phyloP scores from a whole-genome alignment of 2,113 vertebrate species.

The Macquaria australasica region DNA sequence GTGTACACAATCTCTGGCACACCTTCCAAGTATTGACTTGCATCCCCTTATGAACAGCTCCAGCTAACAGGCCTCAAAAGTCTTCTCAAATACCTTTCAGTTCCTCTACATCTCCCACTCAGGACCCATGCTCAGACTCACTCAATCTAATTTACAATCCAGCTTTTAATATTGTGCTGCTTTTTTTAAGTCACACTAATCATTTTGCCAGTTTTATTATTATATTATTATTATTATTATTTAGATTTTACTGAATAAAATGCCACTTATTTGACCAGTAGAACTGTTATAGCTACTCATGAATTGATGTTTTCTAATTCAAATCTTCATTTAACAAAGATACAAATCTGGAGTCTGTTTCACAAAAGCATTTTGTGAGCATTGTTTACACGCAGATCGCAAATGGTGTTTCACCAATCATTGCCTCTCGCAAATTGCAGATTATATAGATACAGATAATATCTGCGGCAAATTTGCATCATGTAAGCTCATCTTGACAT shows the following conservation, averaged over 20 bases:
- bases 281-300: too few species aligned
- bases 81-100: slow-evolving; percentile 6
- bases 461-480: background rate
- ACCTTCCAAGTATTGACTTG: slow-evolving; percentile 6
- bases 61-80: background rate
- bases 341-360: background rate
- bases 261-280: too few species aligned
- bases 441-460: background rate
- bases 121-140: background rate
- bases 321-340: too few species aligned
- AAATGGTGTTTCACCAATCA: background rate
- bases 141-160: background rate
- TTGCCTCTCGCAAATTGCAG: background rate
- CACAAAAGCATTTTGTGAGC: background rate
- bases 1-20: slow-evolving; percentile 10
- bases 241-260: too few species aligned
- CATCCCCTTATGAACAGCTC: slow-evolving; percentile 1
- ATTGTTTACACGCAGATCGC: background rate
- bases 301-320: too few species aligned
- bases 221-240: too few species aligned
- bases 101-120: slow-evolving; percentile 2
- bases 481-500: too few species aligned
- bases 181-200: background rate
- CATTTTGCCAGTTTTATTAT: background rate
- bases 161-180: background rate